Evolutionary conservation across 1,140 invertebrate genomes (phyloP).

Genomic region (Anagrus nilaparvatae): DNA sequence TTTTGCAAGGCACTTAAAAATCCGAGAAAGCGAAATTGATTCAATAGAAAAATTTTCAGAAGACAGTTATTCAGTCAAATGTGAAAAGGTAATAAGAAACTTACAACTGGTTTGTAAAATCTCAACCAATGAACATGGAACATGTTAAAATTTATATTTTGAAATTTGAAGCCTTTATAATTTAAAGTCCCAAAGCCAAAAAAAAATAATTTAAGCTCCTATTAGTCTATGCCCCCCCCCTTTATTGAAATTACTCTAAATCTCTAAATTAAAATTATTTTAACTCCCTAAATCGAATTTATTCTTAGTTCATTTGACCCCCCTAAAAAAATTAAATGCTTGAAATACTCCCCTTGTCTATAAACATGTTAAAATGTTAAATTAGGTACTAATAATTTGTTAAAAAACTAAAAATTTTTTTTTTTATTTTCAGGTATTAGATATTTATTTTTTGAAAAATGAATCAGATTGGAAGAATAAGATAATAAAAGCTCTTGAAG

Average conservation of each 20-base stretch:
- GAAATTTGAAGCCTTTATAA: no score
- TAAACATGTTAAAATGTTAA: slow-evolving; percentile 10
- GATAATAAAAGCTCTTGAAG: slow-evolving; percentile 28
- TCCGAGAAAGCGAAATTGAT: slow-evolving; percentile 44
- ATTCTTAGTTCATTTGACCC: no score
- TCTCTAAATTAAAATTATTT: neutral
- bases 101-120: no score
- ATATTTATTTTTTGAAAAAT: slow-evolving; percentile 22
- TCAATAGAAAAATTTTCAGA: slow-evolving; percentile 33
- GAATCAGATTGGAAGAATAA: slow-evolving; percentile 24
- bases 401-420: slow-evolving; percentile 2
- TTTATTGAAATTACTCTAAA: no score
- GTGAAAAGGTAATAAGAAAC: slow-evolving; percentile 26
- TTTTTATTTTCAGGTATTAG: slow-evolving; percentile 22
- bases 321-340: slow-evolving; percentile 8
- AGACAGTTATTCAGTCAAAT: slow-evolving; percentile 22
- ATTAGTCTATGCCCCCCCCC: neutral
- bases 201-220: slow-evolving; percentile 3
- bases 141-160: no score
- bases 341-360: slow-evolving; percentile 2
- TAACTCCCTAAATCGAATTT: neutral
- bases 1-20: slow-evolving; percentile 41
- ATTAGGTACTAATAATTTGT: slow-evolving; percentile 7
- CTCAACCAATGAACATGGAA: no score
- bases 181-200: no score